Base-by-base conservation (phyloP, 2,888 invertebrate genomes). In the Hanleya hanleyi region DNA sequence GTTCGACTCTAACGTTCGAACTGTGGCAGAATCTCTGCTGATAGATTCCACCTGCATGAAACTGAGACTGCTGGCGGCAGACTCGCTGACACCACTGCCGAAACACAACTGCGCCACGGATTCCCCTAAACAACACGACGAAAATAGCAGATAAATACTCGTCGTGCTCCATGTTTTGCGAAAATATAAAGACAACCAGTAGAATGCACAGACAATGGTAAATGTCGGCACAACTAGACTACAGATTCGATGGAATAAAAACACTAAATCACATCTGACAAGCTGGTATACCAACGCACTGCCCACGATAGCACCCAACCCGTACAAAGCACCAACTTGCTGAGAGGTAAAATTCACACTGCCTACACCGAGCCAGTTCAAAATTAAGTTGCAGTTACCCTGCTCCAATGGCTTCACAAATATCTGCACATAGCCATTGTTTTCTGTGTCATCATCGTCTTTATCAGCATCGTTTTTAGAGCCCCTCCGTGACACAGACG, bases 351-450 rank as follows among this genome's bases (percentile, higher is more conserved):
- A 76, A 71, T 83, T 83, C 29, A 80, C 77, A 41, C 64, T 49
- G 61, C 81, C 83, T 18, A 86, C 69, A 15, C 88, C 87, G n/a
- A 88, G 69, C 86, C 86, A 87, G 76, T 85, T 85, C 32, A 86
- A 72, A 47, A 88, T 51, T 64, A 86, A 81, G 73, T 79, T 85
- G 70, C 82, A 85, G 76, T 83, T 86, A 68, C 87, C 86, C 73
- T 85, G 85, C 51, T 88, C 88, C 69, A 88, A 75, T 9, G 88
- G 88, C 77, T 87, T 87, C 69, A 88, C 86, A 51, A 88, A 78
- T 69, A 88, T 83, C 77, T 88, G 86, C 2, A 96, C 94, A 85
- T 96, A 95, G 51, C 97, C 93, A n/a, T 95, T 95, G 68, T 95
- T 95, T 89, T 96, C 96, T 29, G 82, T 73, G 35, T 87, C 87